Base-by-base conservation (phyloP, 2,797 vertebrate genomes). In the Cryptoprocta ferox region DNA sequence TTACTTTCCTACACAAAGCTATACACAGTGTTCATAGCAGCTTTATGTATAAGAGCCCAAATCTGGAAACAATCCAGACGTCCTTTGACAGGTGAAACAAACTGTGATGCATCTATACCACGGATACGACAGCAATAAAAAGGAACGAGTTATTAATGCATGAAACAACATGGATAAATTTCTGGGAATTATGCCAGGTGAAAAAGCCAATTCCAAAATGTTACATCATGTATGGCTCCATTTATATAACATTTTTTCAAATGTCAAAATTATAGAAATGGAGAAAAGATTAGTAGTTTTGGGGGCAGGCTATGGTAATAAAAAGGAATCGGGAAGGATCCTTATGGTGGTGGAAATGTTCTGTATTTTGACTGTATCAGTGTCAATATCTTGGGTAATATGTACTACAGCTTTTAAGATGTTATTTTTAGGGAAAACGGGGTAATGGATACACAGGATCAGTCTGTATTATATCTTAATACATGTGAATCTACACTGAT, bases 161-260 rank as follows among this genome's bases (percentile, higher is more conserved):
- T n/a, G 37, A 28, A 73, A 48, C 10, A 48, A n/a, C 78, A 70
- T 83, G 50, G 45, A 32, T 73, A 53, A 50, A 63, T 86, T 75
- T 83, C 63, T 15, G 66, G 75, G 39, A 95, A 70, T 94, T 85
- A 71, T 79, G 26, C 42, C n/a, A 91, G 80, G 53, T 75, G 30
- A 37, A 93, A 76, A 84, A 95, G 28, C 7, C 59, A 71, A 21
- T 75, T 37, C n/a, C n/a, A 11, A 92, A 91, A 93, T 39, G 14
- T 53, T 48, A 15, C 15, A 89, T 66, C 28, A 59, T 85, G 13
- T 86, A 28, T 42, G 30, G 56, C 88, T 75, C 35, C 50, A 59
- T 81, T 92, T 94, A 87, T 53, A 71, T 82, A 94, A n/a, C 79
- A 56, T 56, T 88, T 90, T 61, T 93, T 94, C 53, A 95, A 86